Conservation (phyloP, 2,797 vertebrate genomes). For the Rallus crepitans region DNA sequence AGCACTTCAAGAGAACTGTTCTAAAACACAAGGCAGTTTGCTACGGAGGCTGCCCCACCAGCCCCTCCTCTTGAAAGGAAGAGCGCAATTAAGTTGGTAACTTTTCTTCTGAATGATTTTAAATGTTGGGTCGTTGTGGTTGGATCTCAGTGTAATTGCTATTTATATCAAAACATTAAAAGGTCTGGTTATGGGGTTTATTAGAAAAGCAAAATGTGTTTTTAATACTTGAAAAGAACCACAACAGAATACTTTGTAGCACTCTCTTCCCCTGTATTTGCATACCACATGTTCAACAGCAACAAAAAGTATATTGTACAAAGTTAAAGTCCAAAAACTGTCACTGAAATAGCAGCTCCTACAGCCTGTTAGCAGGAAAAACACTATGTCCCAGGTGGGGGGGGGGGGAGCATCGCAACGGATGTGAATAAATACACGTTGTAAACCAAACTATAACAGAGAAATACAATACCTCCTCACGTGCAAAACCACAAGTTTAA, state of each 20-base stretch:
- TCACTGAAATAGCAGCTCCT: constrained; percentile 12
- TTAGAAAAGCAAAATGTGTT: constrained; percentile 65
- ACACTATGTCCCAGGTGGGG: not conserved
- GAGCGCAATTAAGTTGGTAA: constrained; percentile 25
- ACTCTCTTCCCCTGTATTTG: constrained; percentile 46
- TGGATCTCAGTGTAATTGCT: constrained; percentile 55
- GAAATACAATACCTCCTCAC: not conserved
- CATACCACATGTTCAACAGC: constrained; percentile 57
- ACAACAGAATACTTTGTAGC: constrained; percentile 52
- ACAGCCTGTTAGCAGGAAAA: constrained; percentile 11
- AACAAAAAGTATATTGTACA: not conserved
- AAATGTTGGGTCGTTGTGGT: not conserved
- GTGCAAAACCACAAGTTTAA: not conserved
- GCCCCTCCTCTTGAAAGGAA: constrained; percentile 24
- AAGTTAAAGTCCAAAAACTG: constrained; percentile 38
- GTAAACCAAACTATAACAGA: not conserved
- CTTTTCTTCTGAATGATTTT: constrained; percentile 27
- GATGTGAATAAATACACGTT: not conserved
- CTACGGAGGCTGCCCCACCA: not conserved
- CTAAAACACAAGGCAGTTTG: not conserved
- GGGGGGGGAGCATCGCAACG: not conserved
- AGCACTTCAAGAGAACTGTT: not conserved
- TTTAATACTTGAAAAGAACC: constrained; percentile 58
- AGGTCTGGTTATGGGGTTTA: constrained; percentile 52
- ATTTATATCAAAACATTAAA: constrained; percentile 67